A percentile compares a stretch with the other conserved stretches of the same genome.
phyloP scores from a whole-genome alignment of 1,140 invertebrate genomes.

The Pemphigus obesinymphae region DNA sequence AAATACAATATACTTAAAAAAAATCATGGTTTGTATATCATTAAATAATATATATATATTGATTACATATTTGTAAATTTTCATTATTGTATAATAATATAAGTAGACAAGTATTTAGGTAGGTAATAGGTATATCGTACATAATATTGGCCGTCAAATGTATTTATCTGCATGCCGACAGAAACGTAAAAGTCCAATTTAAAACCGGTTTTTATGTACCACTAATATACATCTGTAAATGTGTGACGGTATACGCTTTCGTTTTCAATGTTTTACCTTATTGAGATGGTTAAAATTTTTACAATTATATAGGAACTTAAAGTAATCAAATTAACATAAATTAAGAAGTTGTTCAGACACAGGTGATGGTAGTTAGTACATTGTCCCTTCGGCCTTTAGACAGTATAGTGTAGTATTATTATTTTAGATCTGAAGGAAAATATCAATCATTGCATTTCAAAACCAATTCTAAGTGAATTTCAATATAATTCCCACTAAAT shows the following conservation, averaged over 20 bases:
- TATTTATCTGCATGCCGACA: not conserved
- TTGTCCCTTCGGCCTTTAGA: too few species aligned
- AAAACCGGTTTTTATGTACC: slow-evolving; percentile 4
- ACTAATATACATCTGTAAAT: slow-evolving; percentile 29
- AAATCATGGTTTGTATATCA: too few species aligned
- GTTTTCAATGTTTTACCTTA: slow-evolving; percentile 12
- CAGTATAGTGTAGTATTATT: too few species aligned
- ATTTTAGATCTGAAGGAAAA: too few species aligned
- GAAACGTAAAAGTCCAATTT: not conserved
- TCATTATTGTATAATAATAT: not conserved
- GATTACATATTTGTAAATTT: not conserved
- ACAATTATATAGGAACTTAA: not conserved
- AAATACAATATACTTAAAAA: too few species aligned
- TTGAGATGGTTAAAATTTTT: not conserved
- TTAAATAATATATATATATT: too few species aligned
- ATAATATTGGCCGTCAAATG: not conserved
- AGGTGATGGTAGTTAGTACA: too few species aligned
- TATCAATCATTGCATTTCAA: too few species aligned
- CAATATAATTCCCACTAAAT: too few species aligned
- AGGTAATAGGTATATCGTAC: not conserved
- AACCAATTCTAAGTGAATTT: too few species aligned
- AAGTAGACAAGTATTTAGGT: not conserved
- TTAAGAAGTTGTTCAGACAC: too few species aligned
- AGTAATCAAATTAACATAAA: too few species aligned
- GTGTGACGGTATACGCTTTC: slow-evolving; percentile 14